phyloP scores from a whole-genome alignment of 2,888 invertebrate genomes.

The Chymomyza caudatula region DNA sequence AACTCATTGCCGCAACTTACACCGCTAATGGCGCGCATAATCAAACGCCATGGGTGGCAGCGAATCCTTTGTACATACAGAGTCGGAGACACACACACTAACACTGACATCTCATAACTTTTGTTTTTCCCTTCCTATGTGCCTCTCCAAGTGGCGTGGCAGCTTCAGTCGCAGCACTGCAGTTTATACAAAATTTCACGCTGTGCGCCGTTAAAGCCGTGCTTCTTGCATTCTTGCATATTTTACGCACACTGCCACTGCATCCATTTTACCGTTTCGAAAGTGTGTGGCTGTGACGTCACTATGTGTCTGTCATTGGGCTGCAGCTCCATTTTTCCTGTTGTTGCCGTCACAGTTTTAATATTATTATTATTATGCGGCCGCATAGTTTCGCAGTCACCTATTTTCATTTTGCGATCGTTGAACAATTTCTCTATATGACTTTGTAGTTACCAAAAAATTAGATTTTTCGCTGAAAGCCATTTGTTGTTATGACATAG shows the following conservation, averaged over 20 bases:
- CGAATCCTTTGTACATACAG: slow-evolving; percentile 8
- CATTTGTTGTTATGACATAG: no score
- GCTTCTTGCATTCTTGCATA: slow-evolving; percentile 49
- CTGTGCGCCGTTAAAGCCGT: slow-evolving; percentile 55
- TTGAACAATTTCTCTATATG: no score
- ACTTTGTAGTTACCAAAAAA: no score
- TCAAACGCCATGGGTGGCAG: slow-evolving; percentile 71
- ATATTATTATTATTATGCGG: no score
- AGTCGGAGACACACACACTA: slow-evolving; percentile 12
- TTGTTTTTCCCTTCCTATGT: slow-evolving; percentile 58
- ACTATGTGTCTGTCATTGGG: slow-evolving; percentile 40
- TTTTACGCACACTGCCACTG: slow-evolving; percentile 23
- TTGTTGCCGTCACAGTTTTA: no score
- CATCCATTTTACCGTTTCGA: slow-evolving; percentile 24
- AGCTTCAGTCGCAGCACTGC: slow-evolving; percentile 33
- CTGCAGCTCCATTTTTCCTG: slow-evolving; percentile 20
- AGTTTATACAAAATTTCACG: slow-evolving; percentile 60
- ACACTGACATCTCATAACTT: slow-evolving; percentile 57
- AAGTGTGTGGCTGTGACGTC: background rate
- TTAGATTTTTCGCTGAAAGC: no score
- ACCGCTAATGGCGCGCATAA: slow-evolving; percentile 74
- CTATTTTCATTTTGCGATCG: no score
- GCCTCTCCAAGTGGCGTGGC: slow-evolving; percentile 38
- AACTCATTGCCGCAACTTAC: slow-evolving; percentile 73
- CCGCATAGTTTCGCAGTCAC: no score